Percentiles rank a stretch among this genome's conserved stretches.
Conservation (phyloP, 2,113 vertebrate species). For the Falcunculus frontatus region DNA sequence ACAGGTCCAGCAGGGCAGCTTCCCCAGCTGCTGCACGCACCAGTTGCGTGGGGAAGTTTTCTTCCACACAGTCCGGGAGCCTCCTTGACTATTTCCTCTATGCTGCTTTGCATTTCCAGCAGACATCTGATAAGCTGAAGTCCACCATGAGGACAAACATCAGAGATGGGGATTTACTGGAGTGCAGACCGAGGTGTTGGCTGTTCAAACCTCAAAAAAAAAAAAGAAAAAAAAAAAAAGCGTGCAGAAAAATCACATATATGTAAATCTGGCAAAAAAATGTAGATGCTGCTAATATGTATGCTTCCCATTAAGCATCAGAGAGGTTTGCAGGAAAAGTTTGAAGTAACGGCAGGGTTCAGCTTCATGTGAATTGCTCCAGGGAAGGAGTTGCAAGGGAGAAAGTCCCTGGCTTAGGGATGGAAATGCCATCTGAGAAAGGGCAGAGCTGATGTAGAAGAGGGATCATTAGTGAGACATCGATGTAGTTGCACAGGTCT, state of each 20-base stretch:
- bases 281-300: not conserved
- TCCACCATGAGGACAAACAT: not conserved
- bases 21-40: not conserved
- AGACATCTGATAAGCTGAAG: not conserved
- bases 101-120: not conserved
- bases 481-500: not conserved
- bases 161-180: not conserved
- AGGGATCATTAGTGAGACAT: not conserved
- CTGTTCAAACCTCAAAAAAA: not conserved
- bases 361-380: not conserved
- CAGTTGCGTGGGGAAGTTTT: not conserved
- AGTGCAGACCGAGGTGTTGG: not conserved
- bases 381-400: not conserved
- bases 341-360: not conserved
- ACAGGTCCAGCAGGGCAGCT: not conserved
- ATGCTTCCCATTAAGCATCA: not conserved
- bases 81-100: not conserved
- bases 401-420: not conserved
- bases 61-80: not conserved
- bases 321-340: not conserved
- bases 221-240: not conserved
- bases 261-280: not conserved
- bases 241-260: not conserved
- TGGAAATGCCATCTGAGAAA: not conserved
- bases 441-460: not conserved